Evolutionary conservation across 2,888 invertebrate genomes (phyloP).

Genomic region (Synanthedon formicaeformis): DNA sequence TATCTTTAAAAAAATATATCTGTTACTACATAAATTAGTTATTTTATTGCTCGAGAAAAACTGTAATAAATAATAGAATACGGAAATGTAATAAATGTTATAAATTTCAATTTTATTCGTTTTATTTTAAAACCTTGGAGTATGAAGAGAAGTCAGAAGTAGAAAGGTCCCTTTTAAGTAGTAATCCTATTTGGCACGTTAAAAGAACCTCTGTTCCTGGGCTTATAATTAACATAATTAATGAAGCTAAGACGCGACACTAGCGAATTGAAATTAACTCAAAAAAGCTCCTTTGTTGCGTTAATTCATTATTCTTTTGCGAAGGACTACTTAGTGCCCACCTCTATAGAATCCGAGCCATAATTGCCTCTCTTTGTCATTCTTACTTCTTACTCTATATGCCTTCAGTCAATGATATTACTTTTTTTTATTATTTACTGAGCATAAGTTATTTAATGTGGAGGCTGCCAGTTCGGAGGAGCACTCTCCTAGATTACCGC

Average conservation of each 20-base stretch:
- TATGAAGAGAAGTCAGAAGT: no score
- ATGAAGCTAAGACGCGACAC: slow-evolving; percentile 10
- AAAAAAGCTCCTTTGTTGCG: neutral
- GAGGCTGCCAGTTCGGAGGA: slow-evolving; percentile 7
- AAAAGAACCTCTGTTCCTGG: slow-evolving; percentile 11
- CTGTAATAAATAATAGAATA: no score
- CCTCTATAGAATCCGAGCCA: neutral
- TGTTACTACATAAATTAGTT: no score
- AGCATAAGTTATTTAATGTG: neutral
- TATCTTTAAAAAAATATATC: no score
- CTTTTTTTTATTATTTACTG: no score
- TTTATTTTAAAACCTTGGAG: no score
- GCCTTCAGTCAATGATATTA: no score
- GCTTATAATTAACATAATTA: slow-evolving; percentile 23
- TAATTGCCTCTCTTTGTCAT: no score
- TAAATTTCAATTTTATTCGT: no score
- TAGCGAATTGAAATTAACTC: neutral
- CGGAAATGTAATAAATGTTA: no score
- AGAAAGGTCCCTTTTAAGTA: neutral
- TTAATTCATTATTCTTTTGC: neutral
- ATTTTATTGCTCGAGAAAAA: no score
- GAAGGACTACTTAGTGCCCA: neutral
- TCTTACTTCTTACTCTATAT: no score
- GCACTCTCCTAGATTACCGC: slow-evolving; percentile 32
- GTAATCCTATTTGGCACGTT: neutral